Evolutionary conservation across 2,888 invertebrate species (phyloP).

Genomic region (Rhagophthalmus giganteus): DNA sequence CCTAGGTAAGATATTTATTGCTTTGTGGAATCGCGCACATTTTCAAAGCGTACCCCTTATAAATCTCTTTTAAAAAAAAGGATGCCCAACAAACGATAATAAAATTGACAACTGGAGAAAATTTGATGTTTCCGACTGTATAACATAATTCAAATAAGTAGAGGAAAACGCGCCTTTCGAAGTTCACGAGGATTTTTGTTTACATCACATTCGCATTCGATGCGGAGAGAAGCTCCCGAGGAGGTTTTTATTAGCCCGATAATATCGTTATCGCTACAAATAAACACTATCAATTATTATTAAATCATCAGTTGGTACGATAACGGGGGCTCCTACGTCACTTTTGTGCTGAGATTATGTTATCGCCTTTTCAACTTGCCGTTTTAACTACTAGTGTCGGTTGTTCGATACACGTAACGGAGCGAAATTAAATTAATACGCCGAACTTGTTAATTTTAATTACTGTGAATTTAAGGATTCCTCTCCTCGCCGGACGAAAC

Average conservation of each 20-base stretch:
- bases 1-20: too few relatives aligned
- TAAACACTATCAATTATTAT: too few relatives aligned
- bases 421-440: background rate
- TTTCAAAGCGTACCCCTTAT: slow-evolving; percentile 11
- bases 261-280: too few relatives aligned
- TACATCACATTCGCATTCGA: too few relatives aligned
- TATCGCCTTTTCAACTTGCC: background rate
- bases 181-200: background rate
- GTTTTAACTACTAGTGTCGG: background rate
- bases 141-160: too few relatives aligned
- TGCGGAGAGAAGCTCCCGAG: too few relatives aligned
- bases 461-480: too few relatives aligned
- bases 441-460: too few relatives aligned
- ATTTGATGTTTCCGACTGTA: slow-evolving; percentile 9
- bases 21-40: slow-evolving; percentile 1
- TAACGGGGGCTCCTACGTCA: background rate
- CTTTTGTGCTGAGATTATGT: background rate
- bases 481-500: too few relatives aligned
- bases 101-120: slow-evolving; percentile 24
- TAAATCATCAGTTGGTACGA: background rate
- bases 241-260: too few relatives aligned
- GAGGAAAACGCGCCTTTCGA: too few relatives aligned
- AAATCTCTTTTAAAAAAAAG: slow-evolving; percentile 11
- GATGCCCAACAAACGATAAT: slow-evolving; percentile 10
- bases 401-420: background rate